Evolutionary conservation across 1,140 invertebrate species (phyloP).

Genomic region (Andrena cerasifolii): DNA sequence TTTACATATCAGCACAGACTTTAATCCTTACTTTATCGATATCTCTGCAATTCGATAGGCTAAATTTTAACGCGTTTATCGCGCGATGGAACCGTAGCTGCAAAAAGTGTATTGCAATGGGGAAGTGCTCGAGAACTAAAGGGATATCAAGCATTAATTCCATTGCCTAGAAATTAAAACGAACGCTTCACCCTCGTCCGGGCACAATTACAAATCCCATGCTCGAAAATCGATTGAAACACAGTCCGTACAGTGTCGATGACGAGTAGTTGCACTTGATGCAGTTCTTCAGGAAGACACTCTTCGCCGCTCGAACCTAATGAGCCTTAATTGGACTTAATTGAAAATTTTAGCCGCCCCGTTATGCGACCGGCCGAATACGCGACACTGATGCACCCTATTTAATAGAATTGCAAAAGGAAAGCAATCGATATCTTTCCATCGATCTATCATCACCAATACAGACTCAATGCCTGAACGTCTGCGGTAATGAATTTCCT

Average conservation of each 20-base stretch:
- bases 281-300: neutral
- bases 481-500: neutral
- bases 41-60: no score
- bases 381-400: neutral
- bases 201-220: no score
- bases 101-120: no score
- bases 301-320: conserved; percentile 21
- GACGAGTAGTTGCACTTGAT: neutral
- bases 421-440: neutral
- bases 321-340: conserved; percentile 65
- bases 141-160: no score
- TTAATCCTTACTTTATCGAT: no score
- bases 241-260: neutral
- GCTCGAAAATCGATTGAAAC: no score
- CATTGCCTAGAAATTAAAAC: no score
- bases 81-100: no score
- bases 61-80: no score
- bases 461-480: neutral
- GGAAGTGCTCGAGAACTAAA: no score
- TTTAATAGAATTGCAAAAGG: neutral
- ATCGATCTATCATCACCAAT: neutral
- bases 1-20: no score
- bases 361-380: conserved; percentile 6
- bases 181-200: no score
- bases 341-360: conserved; percentile 60